Evolutionary conservation across 1,140 invertebrate species (phyloP), one percentile per base, ranked within the genome.

Genomic region (Microplitis mediator): DNA sequence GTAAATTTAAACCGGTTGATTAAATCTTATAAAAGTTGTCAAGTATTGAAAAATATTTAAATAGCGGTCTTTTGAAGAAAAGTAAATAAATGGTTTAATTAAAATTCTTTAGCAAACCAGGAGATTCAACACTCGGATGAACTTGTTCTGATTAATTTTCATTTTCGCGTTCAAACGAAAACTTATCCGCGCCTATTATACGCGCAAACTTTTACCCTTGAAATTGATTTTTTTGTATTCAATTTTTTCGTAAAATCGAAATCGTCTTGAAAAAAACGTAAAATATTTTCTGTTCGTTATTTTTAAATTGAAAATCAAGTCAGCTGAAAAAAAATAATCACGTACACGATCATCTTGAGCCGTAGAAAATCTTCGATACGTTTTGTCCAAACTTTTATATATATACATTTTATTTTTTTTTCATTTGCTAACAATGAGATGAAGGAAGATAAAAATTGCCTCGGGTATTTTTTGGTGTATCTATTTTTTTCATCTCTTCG

Each of bases 271-370:
- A 45, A 8, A 4, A 9, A 11, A 9, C 5, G 39, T 45, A 45
- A 45, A 45, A 3, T 9, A 5, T 9, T 6, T 9, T 11, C 5
- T 6, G 11, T 2, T 45, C 5, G 39, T 45, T 45, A 45, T 45
- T 45, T 45, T 45, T 9, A 45, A 45, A 45, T 45, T 64, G 35
- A 23, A 11, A 45, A 50, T 4, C 14, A 50, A 64, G 62, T 64
- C 36, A 64, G 8, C 45, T 5, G 35, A 50, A 64, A 64, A 64
- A 64, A 64, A 62, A 62, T 62, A 62, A 62, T 62, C 32, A 62
- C 34, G 32, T 62, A 60, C 32, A 56, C 14, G 14, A 56, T 31
- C 34, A 36, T 36, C 32, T 4, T 11, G 23, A 62, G 60, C 35
- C 9, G 14, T 5, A 9, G 14, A 50, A 64, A 64, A 64, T 64